Conservation (phyloP, 2,888 invertebrate species). For the Microchrysa polita region DNA sequence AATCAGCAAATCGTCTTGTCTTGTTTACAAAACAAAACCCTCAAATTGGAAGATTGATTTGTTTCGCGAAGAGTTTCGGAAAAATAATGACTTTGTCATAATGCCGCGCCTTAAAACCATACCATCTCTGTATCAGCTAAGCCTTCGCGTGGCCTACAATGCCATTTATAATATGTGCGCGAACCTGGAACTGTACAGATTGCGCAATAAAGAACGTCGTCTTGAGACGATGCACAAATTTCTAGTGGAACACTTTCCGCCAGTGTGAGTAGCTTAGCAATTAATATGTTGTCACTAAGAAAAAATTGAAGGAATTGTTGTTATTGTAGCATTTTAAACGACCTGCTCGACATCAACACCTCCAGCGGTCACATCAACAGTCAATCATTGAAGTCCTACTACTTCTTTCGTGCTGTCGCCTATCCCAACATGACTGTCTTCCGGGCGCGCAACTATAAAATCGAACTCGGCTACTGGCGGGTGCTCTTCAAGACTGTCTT, state of each 20-base stretch:
- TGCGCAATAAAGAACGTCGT: constrained; percentile 14
- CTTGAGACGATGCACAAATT: constrained; percentile 42
- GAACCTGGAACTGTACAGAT: constrained; percentile 16
- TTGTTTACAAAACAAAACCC: background rate
- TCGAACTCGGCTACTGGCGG: constrained; percentile 48
- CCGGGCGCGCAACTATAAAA: constrained; percentile 48
- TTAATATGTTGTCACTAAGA: background rate
- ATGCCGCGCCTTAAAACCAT: constrained; percentile 49
- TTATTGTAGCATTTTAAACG: constrained; percentile 47
- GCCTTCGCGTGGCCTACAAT: constrained; percentile 45
- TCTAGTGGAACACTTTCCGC: constrained; percentile 43
- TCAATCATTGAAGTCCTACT: constrained; percentile 47
- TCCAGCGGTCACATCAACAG: constrained; percentile 36
- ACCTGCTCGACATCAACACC: constrained; percentile 45
- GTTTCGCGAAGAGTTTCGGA: background rate
- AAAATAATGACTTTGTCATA: constrained; percentile 23
- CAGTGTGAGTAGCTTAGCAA: constrained; percentile 31
- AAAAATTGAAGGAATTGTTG: background rate
- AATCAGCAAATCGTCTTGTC: too few species aligned
- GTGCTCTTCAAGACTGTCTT: constrained; percentile 48
- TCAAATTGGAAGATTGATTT: background rate
- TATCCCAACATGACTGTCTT: constrained; percentile 46
- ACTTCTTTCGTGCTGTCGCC: constrained; percentile 47
- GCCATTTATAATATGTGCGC: constrained; percentile 43
- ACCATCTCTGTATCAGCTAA: constrained; percentile 45